Evolutionary conservation across 2,113 vertebrate species (phyloP), one percentile per base, ranked within the genome.

Genomic region (Empidonax traillii): DNA sequence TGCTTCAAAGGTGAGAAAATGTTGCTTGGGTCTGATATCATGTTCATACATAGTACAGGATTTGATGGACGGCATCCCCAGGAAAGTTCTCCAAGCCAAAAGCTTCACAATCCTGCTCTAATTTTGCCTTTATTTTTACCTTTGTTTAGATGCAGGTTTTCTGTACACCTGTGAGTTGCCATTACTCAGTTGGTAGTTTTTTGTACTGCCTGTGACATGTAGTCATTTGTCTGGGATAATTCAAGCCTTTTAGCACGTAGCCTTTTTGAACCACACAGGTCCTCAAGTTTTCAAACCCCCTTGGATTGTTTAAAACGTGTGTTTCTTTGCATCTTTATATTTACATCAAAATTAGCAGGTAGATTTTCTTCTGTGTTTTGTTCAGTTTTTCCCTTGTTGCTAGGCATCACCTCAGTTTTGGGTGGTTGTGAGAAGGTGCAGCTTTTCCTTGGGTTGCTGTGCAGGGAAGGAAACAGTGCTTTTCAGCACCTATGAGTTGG

Each of bases 71-170:
- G 89, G 47, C 31, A 61, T 94, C 59, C 89, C 63, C 37, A 56
- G 69, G 83, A 91, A 94, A 93, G 61, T 67, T 92, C 52, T 95
- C 41, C 30, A 79, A 89, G 89, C 58, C 51, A 68, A 67, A 87
- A 5, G 4, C 53, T 92, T 95, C 78, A 46, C 8, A 56, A 43
- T 41, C 37, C 33, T 95, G n/a, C 53, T 90, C 93, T 96, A 93
- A 96, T 96, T 97, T 82, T 88, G 74, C 23, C 63, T 90, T 96
- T 94, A 77, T 93, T 92, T 97, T 94, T 73, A 51, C 68, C 63
- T 92, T 80, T 71, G 85, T 30, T 73, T 82, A 78, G 75, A 78
- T 84, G 62, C 31, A 87, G 86, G 59, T 93, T 94, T 93, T 92
- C 95, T 90, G n/a, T 52, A 15, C 47, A 79, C 86, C 49, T 86